These are phyloP conservation scores for Entomyzon cyanotis DNA, from an alignment of 2,113 vertebrate species.

Conservation along the genomic window DNA sequence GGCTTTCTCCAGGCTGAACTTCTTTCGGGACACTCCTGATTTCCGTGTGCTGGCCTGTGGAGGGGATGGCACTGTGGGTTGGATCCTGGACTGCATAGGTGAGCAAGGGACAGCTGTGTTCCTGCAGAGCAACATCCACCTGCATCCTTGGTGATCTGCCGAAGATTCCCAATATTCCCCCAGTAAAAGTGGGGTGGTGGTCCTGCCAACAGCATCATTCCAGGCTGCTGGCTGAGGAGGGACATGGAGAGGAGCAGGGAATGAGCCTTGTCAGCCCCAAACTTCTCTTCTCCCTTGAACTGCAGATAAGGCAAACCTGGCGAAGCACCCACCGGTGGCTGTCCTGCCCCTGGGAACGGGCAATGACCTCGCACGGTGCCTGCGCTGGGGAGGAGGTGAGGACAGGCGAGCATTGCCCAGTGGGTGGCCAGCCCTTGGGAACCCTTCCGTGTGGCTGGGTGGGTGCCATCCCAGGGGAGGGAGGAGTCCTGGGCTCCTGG, in stretches of 20 bases:
- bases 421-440: not conserved
- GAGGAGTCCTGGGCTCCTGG: not conserved
- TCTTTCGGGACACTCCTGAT: slow-evolving; percentile 76
- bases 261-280: not conserved
- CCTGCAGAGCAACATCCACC: fast-evolving
- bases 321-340: slow-evolving; percentile 74
- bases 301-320: slow-evolving; percentile 75
- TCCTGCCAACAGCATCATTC: not conserved
- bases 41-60: slow-evolving; percentile 79
- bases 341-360: slow-evolving; percentile 79
- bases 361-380: slow-evolving; percentile 80
- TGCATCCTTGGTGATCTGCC: fast-evolving
- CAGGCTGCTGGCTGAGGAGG: not conserved
- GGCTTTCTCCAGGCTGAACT: slow-evolving; percentile 70
- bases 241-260: not conserved
- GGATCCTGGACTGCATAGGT: slow-evolving; percentile 84
- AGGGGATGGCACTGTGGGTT: slow-evolving; percentile 79
- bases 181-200: fast-evolving
- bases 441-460: fast-evolving
- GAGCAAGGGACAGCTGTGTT: not conserved
- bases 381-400: slow-evolving; percentile 84
- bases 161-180: fast-evolving
- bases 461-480: not conserved
- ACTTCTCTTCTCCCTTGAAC: not conserved
- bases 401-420: fast-evolving